phyloP scores from a whole-genome alignment of 1,140 invertebrate species.

The Drosophila gunungcola region DNA sequence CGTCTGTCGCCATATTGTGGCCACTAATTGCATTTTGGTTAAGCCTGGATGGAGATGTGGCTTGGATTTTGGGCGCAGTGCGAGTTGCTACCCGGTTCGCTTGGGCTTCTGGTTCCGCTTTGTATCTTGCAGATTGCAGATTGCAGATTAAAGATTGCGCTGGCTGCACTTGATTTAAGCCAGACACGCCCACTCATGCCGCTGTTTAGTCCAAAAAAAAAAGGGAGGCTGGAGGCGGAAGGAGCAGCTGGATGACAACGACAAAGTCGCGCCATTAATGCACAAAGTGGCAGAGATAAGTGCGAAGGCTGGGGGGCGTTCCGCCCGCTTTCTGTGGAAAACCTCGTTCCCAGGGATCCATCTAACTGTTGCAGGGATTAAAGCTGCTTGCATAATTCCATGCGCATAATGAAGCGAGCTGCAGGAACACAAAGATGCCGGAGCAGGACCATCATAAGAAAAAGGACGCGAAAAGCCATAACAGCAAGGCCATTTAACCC shows the following conservation, averaged over 20 bases:
- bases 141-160: slow-evolving; percentile 1
- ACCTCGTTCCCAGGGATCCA: not conserved
- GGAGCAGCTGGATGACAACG: slow-evolving; percentile 28
- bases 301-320: slow-evolving; percentile 9
- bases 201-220: not conserved
- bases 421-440: slow-evolving; percentile 1
- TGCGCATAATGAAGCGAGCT: slow-evolving; percentile 62
- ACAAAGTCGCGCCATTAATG: slow-evolving; percentile 69
- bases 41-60: slow-evolving; percentile 47
- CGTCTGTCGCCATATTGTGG: slow-evolving; percentile 63
- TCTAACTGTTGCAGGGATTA: slow-evolving; percentile 63
- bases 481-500: not conserved
- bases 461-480: not conserved
- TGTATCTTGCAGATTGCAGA: slow-evolving; percentile 14
- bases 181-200: slow-evolving; percentile 20
- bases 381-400: slow-evolving; percentile 74
- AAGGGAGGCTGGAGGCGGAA: not conserved
- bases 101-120: not conserved
- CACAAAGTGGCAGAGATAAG: slow-evolving; percentile 70
- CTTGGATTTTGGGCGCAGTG: slow-evolving; percentile 1
- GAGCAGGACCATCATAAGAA: not conserved
- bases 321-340: slow-evolving; percentile 20
- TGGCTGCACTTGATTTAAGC: slow-evolving; percentile 48
- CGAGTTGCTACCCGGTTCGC: not conserved
- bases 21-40: slow-evolving; percentile 80